Base-by-base conservation (phyloP, 2,113 vertebrate genomes). In the Aegithalos caudatus region DNA sequence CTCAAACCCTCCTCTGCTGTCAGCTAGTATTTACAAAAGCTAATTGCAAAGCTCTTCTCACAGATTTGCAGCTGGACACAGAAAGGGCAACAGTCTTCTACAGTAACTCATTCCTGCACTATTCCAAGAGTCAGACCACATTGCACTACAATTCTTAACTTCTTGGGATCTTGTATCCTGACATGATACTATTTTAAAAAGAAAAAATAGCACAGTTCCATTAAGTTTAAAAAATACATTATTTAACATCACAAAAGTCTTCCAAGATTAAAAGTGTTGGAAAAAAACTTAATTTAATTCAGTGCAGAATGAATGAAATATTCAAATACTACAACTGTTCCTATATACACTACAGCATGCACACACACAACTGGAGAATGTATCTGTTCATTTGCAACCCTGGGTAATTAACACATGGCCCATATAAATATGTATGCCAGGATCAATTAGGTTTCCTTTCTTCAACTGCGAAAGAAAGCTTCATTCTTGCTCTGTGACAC, bases 21-120 rank as follows among this genome's bases (percentile, higher is more conserved):
- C 91, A 95, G 83, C 40, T 84, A 69, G 13, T 72, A 94, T 91
- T 92, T 89, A 86, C 78, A 84, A 84, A 84, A 86, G 81, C 77
- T 92, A 95, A 92, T 88, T 88, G 91, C 91, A 88, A 84, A 96
- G 77, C 60, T 83, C 79, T 77, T 92, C 76, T 78, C 73, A 54
- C 53, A 81, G 42, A 53, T 81, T 67, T 94, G 76, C 64, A 90
- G 76, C 86, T 91, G 86, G 86, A 84, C 78, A 84, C 65, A 60
- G 66, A 88, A 78, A 79, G 44, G 69, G 45, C 40, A 84, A 57
- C 23, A 67, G 65, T 47, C 57, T 47, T 71, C 67, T 24, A 42
- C 67, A 77, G 74, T 72, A 85, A 64, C 73, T 61, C 51, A 45
- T 82, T 38, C 38, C 45, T 82, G 56, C 23, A 14, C 50, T 69